Percentiles rank a stretch among this genome's conserved stretches.
These are phyloP conservation scores for Heteromormyrus szaboi DNA, from an alignment of 2,797 vertebrate genomes.

Conservation along the genomic window DNA sequence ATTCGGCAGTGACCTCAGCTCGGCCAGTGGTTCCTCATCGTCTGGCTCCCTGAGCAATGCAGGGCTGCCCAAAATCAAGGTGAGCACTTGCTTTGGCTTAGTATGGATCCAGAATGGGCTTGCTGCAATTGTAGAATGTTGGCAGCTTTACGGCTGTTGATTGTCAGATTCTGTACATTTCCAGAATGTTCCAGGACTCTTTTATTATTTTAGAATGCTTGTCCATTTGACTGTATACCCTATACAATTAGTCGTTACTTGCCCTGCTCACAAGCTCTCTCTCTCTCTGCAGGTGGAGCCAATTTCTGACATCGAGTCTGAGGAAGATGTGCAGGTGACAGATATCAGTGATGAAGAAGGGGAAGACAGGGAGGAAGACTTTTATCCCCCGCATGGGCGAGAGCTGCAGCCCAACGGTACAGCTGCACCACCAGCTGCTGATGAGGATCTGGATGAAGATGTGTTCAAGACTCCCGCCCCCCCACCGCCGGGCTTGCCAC, in stretches of 20 bases:
- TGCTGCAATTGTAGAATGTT: background rate
- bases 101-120: background rate
- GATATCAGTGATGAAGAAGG: constrained; percentile 81
- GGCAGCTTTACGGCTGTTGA: background rate
- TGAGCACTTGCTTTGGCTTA: constrained; percentile 46
- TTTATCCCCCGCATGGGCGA: constrained; percentile 43
- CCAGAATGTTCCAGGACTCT: background rate
- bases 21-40: constrained; percentile 58
- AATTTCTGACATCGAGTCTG: constrained; percentile 83
- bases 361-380: constrained; percentile 75
- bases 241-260: constrained; percentile 14
- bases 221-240: background rate
- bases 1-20: constrained; percentile 61
- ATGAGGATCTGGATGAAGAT: constrained; percentile 79
- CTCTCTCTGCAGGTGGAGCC: constrained; percentile 70
- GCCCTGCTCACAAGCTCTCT: constrained; percentile 32
- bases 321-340: constrained; percentile 79
- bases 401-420: constrained; percentile 52
- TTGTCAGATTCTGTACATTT: background rate
- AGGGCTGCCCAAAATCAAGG: constrained; percentile 73
- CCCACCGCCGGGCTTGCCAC: constrained; percentile 55
- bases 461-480: constrained; percentile 81
- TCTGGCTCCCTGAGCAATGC: constrained; percentile 65
- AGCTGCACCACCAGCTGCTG: constrained; percentile 29
- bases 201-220: background rate